These are phyloP conservation scores for Linepithema humile DNA, from an alignment of 1,140 invertebrate species.

Conservation along the genomic window DNA sequence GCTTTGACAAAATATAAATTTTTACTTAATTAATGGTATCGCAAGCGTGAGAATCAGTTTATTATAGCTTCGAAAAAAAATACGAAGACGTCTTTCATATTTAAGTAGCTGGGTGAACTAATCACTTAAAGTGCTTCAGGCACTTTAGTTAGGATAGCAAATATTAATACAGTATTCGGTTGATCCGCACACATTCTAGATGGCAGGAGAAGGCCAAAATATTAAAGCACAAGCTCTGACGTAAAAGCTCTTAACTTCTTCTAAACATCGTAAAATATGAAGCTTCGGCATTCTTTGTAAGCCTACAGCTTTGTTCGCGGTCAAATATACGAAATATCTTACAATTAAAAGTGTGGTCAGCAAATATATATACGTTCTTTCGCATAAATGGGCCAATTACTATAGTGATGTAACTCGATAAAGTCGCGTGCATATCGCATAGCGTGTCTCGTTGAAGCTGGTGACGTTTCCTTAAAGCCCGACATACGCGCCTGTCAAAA, in stretches of 20 bases:
- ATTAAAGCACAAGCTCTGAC: not conserved
- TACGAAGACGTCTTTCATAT: not conserved
- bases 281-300: not conserved
- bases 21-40: not conserved
- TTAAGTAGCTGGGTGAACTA: not conserved
- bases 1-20: not conserved
- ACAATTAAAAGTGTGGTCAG: not conserved
- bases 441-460: not conserved
- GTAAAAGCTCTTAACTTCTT: not conserved
- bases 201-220: slow-evolving; percentile 3
- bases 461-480: not conserved
- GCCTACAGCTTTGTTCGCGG: not conserved
- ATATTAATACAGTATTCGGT: not conserved
- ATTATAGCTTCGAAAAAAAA: not conserved
- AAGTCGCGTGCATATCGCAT: not conserved
- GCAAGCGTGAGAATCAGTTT: not conserved
- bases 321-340: not conserved
- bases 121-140: not conserved
- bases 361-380: not conserved
- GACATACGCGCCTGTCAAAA: not conserved
- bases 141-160: not conserved
- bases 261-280: not conserved
- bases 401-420: not conserved
- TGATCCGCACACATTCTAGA: not conserved
- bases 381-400: not conserved